Base-by-base conservation (phyloP, 2,113 vertebrate genomes). In the Neolamprologus ventralis region DNA sequence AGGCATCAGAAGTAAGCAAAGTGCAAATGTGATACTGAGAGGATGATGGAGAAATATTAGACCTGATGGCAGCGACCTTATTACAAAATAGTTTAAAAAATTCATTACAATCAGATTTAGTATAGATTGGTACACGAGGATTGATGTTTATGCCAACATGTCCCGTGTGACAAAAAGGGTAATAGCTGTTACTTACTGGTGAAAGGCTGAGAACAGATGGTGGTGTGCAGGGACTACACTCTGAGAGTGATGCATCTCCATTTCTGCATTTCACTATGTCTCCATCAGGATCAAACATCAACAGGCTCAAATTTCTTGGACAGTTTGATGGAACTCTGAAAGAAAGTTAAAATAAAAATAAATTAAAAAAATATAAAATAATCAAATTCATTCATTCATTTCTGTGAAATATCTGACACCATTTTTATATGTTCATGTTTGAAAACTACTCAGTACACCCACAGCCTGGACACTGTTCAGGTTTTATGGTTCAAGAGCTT, bases 321-420 rank as follows among this genome's bases (percentile, higher is more conserved):
- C 92, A 94, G 91, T 94, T 94, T 26, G 82, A 92, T 57, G 93
- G 91, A 75, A 91, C 85, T 87, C 92, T 94, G 42, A 45, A 4
- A 45, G 5, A 49, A 47, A 47, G 12, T 65, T 23, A n/a, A n/a
- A n/a, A n/a, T n/a, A n/a, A n/a, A n/a, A n/a, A n/a, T n/a, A n/a
- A n/a, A n/a, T n/a, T n/a, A n/a, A n/a, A n/a, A n/a, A n/a, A n/a
- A n/a, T n/a, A n/a, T n/a, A n/a, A n/a, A n/a, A n/a, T n/a, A n/a
- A n/a, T n/a, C n/a, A n/a, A n/a, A n/a, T n/a, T n/a, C n/a, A n/a
- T n/a, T n/a, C n/a, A n/a, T n/a, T n/a, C n/a, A n/a, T 57, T 26
- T 57, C 21, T 0, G 0, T 7, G 21, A 23, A 55, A 55, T 13
- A 12, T 23, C 21, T 26, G 6, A 55, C 11, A 21, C n/a, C 1